Conservation (phyloP, 1,140 invertebrate species). For the Glossosoma conforme region DNA sequence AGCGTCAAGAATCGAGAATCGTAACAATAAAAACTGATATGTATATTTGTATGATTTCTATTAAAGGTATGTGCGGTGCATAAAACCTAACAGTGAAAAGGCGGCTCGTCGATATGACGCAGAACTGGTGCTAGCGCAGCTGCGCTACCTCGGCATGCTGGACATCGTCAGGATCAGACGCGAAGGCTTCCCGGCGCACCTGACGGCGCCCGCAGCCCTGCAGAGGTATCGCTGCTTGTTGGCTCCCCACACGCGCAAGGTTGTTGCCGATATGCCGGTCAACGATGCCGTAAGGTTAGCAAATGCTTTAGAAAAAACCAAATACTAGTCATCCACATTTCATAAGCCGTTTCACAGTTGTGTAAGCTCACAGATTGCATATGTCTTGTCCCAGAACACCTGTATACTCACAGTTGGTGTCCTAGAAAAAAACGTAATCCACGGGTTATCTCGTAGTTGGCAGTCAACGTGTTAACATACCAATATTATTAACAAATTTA, state of each 20-base stretch:
- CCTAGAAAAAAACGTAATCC: too few species aligned
- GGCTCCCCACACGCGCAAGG: constrained; percentile 30
- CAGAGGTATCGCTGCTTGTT: constrained; percentile 69
- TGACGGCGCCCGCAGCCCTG: constrained; percentile 74
- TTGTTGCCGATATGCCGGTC: constrained; percentile 38
- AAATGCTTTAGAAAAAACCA: too few species aligned
- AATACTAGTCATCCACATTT: too few species aligned
- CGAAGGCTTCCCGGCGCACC: constrained; percentile 90
- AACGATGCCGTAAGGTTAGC: constrained; percentile 53
- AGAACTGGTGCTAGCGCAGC: constrained; percentile 80
- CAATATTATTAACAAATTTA: too few species aligned
- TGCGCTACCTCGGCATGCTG: constrained; percentile 92
- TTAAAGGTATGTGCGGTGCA: constrained; percentile 84
- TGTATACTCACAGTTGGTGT: background rate
- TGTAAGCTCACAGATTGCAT: too few species aligned
- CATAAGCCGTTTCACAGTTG: too few species aligned
- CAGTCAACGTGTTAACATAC: too few species aligned
- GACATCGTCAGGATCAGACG: constrained; percentile 91
- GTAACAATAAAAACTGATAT: too few species aligned
- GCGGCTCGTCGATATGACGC: constrained; percentile 78
- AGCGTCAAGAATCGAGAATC: too few species aligned
- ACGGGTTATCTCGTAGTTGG: too few species aligned
- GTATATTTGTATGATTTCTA: too few species aligned
- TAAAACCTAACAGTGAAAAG: constrained; percentile 91
- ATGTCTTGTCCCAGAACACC: too few species aligned